Evolutionary conservation across 2,888 invertebrate genomes (phyloP).

Genomic region (Charanyca ferruginea): DNA sequence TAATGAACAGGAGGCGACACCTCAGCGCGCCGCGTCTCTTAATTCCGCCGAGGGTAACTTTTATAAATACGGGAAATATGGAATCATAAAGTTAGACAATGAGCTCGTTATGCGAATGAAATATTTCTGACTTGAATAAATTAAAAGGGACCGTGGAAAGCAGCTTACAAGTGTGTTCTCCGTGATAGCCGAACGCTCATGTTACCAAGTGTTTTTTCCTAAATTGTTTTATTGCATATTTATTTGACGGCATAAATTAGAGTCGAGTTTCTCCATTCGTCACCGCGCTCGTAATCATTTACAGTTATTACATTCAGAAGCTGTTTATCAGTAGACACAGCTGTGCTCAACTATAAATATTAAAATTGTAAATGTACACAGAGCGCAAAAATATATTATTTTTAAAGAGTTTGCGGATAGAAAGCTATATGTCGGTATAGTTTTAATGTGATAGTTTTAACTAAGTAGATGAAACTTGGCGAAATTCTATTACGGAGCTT

Average conservation of each 20-base stretch:
- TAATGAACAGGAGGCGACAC: conserved; percentile 78
- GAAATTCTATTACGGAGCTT: conserved; percentile 50
- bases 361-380: conserved; percentile 43
- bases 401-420: conserved; percentile 27
- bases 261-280: conserved; percentile 29
- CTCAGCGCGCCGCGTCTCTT: conserved; percentile 68
- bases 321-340: conserved; percentile 48
- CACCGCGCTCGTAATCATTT: conserved; percentile 34
- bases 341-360: conserved; percentile 39
- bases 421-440: conserved; percentile 44
- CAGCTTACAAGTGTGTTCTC: conserved; percentile 54
- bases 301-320: conserved; percentile 48
- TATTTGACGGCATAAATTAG: conserved; percentile 36
- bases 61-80: conserved; percentile 83
- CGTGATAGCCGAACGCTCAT: conserved; percentile 41
- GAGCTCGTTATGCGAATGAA: conserved; percentile 78
- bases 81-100: conserved; percentile 81
- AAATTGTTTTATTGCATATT: conserved; percentile 60
- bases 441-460: conserved; percentile 46
- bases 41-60: conserved; percentile 71
- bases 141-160: conserved; percentile 69
- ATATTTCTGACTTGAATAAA: conserved; percentile 78
- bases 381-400: conserved; percentile 40
- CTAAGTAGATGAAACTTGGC: conserved; percentile 46
- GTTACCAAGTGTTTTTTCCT: conserved; percentile 38